These are phyloP conservation scores for Platalea minor DNA, from an alignment of 2,797 vertebrate species.

Conservation along the genomic window DNA sequence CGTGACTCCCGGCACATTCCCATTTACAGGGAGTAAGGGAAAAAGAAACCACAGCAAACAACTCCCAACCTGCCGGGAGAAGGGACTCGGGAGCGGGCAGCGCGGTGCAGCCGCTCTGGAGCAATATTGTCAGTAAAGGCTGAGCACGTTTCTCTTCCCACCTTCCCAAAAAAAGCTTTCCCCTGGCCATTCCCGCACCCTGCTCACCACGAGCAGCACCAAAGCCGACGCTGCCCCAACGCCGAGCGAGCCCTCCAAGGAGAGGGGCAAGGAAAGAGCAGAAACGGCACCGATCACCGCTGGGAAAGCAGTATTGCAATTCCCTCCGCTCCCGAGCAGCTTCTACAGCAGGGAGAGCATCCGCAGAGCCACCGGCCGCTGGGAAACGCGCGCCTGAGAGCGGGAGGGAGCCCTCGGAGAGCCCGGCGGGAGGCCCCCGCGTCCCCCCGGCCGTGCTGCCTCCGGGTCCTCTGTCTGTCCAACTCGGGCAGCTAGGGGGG, in stretches of 20 bases:
- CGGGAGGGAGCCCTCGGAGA: neutral
- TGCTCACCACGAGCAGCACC: neutral
- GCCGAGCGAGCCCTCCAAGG: rapidly evolving
- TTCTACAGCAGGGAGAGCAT: neutral
- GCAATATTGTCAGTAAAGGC: no score
- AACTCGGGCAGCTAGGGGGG: no score
- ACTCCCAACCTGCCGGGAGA: neutral
- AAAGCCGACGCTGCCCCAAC: neutral
- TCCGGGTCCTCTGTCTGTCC: rapidly evolving
- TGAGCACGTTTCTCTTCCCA: neutral
- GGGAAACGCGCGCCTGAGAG: neutral
- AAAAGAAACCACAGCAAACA: neutral
- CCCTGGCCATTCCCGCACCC: neutral
- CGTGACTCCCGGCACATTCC: neutral
- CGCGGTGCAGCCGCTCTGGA: neutral
- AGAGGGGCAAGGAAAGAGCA: neutral
- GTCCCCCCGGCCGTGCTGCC: rapidly evolving
- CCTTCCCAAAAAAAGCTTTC: neutral
- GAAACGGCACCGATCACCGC: rapidly evolving
- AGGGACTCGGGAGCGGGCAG: neutral
- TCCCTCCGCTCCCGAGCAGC: neutral
- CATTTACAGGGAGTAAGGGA: neutral
- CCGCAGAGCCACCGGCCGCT: neutral
- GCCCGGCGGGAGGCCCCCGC: rapidly evolving
- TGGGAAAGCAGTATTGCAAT: neutral